Evolutionary conservation across 2,113 vertebrate species (phyloP), one percentile per base, ranked within the genome.

Genomic region (Myrmophylax atrothorax): DNA sequence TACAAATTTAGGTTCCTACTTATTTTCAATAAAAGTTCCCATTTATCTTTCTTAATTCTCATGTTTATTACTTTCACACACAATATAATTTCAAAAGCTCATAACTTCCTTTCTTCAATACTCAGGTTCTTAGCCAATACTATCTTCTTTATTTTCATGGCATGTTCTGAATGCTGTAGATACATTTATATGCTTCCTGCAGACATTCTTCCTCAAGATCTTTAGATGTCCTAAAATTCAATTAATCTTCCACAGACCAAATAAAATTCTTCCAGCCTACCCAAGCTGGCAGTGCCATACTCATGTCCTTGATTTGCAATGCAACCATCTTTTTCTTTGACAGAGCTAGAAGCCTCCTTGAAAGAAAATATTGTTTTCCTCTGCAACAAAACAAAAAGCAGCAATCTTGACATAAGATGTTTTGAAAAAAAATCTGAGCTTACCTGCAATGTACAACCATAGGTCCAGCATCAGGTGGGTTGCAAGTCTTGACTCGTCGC

Each of bases 371-470:
- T 3, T 18, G 19, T 14, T 44, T 69, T 56, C 2, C 12, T 47
- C 26, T 59, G 25, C 42, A 67, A 53, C 10, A 53, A 47, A 90
- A 52, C 12, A 79, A 40, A 50, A 58, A 83, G 31, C 44, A 67
- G 11, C 25, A 84, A 81, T 55, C 15, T 60, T 64, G 19, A n/a
- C 12, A 19, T 17, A 56, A 50, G 12, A 74, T 31, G 29, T 18
- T 77, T 33, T 58, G 77, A 42, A 22, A 37, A 46, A 73, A 44
- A 74, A 52, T 49, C 11, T 78, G 31, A 10, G 24, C 98, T 97
- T 97, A 99, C 99, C 99, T 99, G 99, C 99, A 99, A 93, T 99
- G 99, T 49, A 99, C 99, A 94, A 99, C 99, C 99, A 99, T 99
- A 18, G 99, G 99, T 77, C 99, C 99, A 3, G 99, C 99, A 59